Conservation (phyloP, 2,797 vertebrate genomes). For the Megalops cyprinoides region DNA sequence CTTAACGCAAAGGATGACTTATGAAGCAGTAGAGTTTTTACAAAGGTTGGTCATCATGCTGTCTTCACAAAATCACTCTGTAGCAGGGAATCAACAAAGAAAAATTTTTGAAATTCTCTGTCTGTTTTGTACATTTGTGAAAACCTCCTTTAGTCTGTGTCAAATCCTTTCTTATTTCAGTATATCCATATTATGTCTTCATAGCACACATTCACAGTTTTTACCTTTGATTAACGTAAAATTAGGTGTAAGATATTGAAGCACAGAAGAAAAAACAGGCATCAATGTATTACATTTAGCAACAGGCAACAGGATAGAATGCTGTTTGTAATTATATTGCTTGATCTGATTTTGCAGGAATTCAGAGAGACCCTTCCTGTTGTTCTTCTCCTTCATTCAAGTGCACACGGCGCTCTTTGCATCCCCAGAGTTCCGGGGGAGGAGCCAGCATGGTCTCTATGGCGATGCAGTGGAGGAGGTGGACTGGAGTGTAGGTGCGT, state of each 20-base stretch:
- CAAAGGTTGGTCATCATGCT: conserved; percentile 64
- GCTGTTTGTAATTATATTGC: not conserved
- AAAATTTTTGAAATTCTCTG: not conserved
- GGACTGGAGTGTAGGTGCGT: conserved; percentile 90
- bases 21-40: conserved; percentile 77
- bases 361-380: conserved; percentile 75
- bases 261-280: too few species aligned
- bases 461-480: conserved; percentile 88
- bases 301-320: too few species aligned
- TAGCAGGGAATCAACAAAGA: not conserved
- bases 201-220: too few species aligned
- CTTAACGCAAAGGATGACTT: conserved; percentile 82
- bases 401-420: conserved; percentile 87
- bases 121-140: not conserved
- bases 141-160: not conserved
- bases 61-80: not conserved
- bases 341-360: conserved; percentile 68
- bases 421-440: conserved; percentile 74
- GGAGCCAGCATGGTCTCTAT: conserved; percentile 82
- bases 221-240: too few species aligned
- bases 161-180: not conserved
- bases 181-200: too few species aligned
- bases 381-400: conserved; percentile 84
- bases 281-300: too few species aligned
- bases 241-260: too few species aligned